Evolutionary conservation across 1,140 invertebrate genomes (phyloP).

Genomic region (Magallana angulata): DNA sequence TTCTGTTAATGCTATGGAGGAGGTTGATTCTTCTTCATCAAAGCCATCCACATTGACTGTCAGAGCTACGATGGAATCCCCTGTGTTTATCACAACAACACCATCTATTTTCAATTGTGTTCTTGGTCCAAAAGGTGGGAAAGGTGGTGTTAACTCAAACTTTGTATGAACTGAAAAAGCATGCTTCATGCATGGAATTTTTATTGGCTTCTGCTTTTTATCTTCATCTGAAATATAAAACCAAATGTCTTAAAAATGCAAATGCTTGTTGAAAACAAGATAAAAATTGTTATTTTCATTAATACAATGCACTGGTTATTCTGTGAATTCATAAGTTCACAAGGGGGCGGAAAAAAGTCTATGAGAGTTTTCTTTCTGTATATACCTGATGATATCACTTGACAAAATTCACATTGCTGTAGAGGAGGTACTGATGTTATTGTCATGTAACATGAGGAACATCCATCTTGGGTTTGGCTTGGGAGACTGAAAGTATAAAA

Average conservation of each 20-base stretch:
- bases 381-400: slow-evolving; percentile 49
- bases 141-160: slow-evolving; percentile 86
- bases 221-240: slow-evolving; percentile 31
- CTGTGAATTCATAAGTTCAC: not conserved
- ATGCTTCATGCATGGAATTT: slow-evolving; percentile 83
- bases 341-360: no score
- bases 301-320: not conserved
- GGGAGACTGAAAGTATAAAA: slow-evolving; percentile 67
- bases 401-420: slow-evolving; percentile 80
- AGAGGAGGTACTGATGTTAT: slow-evolving; percentile 83
- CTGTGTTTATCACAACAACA: slow-evolving; percentile 86
- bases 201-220: slow-evolving; percentile 42
- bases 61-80: slow-evolving; percentile 86
- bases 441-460: slow-evolving; percentile 82
- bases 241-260: not conserved
- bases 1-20: slow-evolving; percentile 30
- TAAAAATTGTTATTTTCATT: not conserved
- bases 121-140: slow-evolving; percentile 83
- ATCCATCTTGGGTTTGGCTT: slow-evolving; percentile 76
- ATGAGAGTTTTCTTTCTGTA: no score
- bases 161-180: slow-evolving; percentile 86
- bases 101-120: slow-evolving; percentile 84
- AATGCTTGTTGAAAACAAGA: no score
- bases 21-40: not conserved
- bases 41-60: slow-evolving; percentile 61